Base-by-base conservation (phyloP, 1,140 invertebrate genomes). In the Drosophila pandora region DNA sequence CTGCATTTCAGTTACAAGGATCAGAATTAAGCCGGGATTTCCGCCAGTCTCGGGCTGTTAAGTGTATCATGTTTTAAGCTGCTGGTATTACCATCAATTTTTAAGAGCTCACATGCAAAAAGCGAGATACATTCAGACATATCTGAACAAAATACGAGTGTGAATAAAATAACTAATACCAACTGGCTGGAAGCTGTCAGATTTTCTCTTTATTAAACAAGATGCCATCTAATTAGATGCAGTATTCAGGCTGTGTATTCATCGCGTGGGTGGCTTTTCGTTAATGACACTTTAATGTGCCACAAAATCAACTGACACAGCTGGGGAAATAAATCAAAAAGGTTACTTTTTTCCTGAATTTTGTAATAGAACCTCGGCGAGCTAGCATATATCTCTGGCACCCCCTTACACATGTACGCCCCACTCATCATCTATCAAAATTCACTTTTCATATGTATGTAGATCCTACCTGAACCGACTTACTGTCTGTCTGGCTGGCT, bases 61-160 rank as follows among this genome's bases (percentile, higher is more conserved):
- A 85, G 72, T 69, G 77, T 74, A 74, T 79, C 70, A 79, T 59
- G 75, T 58, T 79, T 79, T 83, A 88, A 87, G 83, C 62, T 58
- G 48, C 59, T 23, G 50, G 68, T 76, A 71, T 88, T 88, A 88
- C 63, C 79, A 89, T 88, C 72, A 88, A 88, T 79, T 88, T 87
- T 88, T 76, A 55, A 79, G 79, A 68, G 83, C 81, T 88, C 79
- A 69, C 74, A 45, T 4, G 13, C 23, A 41, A 39, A 21, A 28
- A 48, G 43, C 62, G 28, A 17, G 5, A 13, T 8, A 22, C 2
- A 28, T 28, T 28, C 34, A 23, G 37, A 32, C n/a, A 37, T 12
- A 12, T 37, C 3, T n/a, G 34, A 6, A 28, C 7, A 28, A 37
- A 12, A 37, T 37, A 12, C 10, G 34, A 37, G 34, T 12, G 34